phyloP scores from a whole-genome alignment of 2,888 invertebrate species.

The Hemaris fuciformis region DNA sequence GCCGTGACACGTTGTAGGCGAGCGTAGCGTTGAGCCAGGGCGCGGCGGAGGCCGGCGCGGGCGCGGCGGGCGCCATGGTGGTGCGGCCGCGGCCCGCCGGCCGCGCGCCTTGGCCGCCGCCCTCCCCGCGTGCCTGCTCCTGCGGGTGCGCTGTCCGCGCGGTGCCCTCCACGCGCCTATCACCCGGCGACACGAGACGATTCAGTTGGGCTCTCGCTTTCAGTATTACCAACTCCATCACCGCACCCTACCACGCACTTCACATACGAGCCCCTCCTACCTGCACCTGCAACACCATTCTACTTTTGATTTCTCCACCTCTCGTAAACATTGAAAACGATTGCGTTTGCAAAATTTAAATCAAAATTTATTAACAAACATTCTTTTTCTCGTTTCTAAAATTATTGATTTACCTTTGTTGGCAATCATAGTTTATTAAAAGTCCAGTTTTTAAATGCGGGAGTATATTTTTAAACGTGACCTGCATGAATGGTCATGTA shows the following conservation, averaged over 20 bases:
- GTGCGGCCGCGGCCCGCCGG: constrained; percentile 58
- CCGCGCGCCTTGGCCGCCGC: constrained; percentile 43
- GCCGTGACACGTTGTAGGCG: constrained; percentile 75
- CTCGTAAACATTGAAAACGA: too few species aligned
- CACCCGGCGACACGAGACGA: constrained; percentile 79
- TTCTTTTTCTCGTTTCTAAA: too few species aligned
- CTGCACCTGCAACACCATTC: constrained; percentile 29
- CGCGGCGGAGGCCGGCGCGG: constrained; percentile 68
- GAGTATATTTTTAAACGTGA: too few species aligned
- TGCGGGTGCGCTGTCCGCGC: constrained; percentile 36
- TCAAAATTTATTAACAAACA: too few species aligned
- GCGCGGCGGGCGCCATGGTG: constrained; percentile 71
- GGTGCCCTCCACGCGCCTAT: constrained; percentile 47
- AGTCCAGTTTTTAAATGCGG: too few species aligned
- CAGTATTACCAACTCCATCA: constrained; percentile 84
- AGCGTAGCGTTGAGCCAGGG: constrained; percentile 81
- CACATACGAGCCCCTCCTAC: constrained; percentile 47
- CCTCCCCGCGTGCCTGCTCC: constrained; percentile 32
- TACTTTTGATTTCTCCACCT: neutral
- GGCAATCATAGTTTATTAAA: too few species aligned
- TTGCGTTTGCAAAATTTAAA: too few species aligned
- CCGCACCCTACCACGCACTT: constrained; percentile 61
- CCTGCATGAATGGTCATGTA: neutral
- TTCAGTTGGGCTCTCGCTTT: constrained; percentile 82
- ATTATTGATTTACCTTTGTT: too few species aligned